phyloP scores from a whole-genome alignment of 2,113 vertebrate species.

The Eublepharis macularius region DNA sequence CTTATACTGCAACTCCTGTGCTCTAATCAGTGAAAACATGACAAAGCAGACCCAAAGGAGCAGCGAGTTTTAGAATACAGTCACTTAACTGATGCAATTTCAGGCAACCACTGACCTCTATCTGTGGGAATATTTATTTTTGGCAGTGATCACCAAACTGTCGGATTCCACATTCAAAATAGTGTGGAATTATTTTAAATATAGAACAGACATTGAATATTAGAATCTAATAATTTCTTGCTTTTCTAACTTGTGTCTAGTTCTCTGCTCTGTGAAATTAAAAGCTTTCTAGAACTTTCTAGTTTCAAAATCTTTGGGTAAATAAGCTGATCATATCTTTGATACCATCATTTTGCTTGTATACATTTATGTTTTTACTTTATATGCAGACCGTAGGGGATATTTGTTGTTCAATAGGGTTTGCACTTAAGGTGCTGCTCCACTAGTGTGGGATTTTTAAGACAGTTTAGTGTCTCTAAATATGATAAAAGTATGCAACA shows the following conservation, averaged over 20 bases:
- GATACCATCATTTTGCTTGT: not conserved
- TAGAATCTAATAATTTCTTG: not conserved
- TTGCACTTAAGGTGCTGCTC: not conserved
- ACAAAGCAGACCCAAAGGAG: constrained; percentile 72
- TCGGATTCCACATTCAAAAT: constrained; percentile 59
- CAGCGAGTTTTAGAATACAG: constrained; percentile 58
- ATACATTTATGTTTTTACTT: not conserved
- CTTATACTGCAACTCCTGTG: constrained; percentile 45
- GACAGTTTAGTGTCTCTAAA: too few species aligned
- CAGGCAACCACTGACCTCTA: constrained; percentile 82
- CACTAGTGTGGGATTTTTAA: not conserved
- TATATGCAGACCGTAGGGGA: accelerated
- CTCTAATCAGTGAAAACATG: constrained; percentile 74
- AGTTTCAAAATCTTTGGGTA: not conserved
- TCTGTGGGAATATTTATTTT: constrained; percentile 81
- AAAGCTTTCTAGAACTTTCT: not conserved
- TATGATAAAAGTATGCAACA: not conserved
- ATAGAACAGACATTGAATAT: not conserved
- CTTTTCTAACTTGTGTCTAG: not conserved
- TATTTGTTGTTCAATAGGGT: not conserved
- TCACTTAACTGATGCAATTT: constrained; percentile 79
- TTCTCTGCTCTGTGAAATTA: not conserved
- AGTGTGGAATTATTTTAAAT: not conserved
- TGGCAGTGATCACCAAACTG: constrained; percentile 62
- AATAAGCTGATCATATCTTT: not conserved